phyloP scores from a whole-genome alignment of 1,140 invertebrate genomes.

The Acromyrmex heyeri region DNA sequence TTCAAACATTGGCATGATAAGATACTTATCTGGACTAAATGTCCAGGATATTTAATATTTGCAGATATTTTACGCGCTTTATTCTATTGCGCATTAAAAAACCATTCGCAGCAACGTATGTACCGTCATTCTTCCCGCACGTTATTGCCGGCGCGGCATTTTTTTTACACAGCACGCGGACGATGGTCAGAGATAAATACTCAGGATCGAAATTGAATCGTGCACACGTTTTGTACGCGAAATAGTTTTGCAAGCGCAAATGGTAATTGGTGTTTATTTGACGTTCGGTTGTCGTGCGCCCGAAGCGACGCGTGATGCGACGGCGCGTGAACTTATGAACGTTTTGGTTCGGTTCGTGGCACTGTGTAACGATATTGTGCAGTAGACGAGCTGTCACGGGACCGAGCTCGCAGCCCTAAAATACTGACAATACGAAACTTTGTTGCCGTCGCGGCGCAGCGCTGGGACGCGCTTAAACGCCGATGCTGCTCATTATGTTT shows the following conservation, averaged over 20 bases:
- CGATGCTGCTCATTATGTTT: constrained; percentile 53
- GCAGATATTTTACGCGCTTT: constrained; percentile 35
- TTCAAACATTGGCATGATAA: constrained; percentile 15
- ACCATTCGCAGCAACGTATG: constrained; percentile 13
- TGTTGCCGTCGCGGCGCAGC: constrained; percentile 20
- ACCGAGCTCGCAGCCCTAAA: constrained; percentile 40
- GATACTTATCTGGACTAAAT: constrained; percentile 9
- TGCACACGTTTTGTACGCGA: constrained; percentile 39
- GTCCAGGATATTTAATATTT: constrained; percentile 42
- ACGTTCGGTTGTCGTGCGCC: constrained; percentile 52
- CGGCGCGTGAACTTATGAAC: constrained; percentile 59
- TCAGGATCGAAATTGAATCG: constrained; percentile 61
- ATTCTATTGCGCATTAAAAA: constrained; percentile 50
- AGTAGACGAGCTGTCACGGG: constrained; percentile 56
- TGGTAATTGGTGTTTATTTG: constrained; percentile 64
- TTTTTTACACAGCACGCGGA: constrained; percentile 20
- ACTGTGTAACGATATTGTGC: constrained; percentile 56
- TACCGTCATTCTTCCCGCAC: constrained; percentile 5
- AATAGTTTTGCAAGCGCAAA: constrained; percentile 52
- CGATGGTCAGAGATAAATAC: constrained; percentile 62
- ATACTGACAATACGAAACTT: constrained; percentile 68
- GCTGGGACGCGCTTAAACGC: constrained; percentile 48
- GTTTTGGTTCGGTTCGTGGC: constrained; percentile 30
- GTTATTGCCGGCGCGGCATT: constrained; percentile 38
- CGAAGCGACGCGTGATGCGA: constrained; percentile 43